Percentiles rank a stretch among this genome's conserved stretches.
Evolutionary conservation across 2,113 vertebrate species (phyloP).

Genomic region (Syrmaticus mikado): DNA sequence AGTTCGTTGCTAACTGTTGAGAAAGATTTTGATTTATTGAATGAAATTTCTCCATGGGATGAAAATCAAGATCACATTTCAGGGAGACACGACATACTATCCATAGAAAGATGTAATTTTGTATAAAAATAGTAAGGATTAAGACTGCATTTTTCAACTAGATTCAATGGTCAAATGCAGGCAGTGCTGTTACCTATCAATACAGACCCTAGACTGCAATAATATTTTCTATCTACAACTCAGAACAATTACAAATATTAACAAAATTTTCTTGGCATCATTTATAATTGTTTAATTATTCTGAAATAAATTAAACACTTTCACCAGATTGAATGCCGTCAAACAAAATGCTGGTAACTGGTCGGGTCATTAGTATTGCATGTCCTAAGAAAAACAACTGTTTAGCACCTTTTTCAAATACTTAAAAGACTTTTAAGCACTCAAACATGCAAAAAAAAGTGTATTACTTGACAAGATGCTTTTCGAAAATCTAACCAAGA

Average conservation of each 20-base stretch:
- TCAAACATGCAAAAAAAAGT: neutral
- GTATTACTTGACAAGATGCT: neutral
- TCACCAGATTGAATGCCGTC: neutral
- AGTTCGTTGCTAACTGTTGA: neutral
- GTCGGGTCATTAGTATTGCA: neutral
- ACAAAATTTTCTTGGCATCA: neutral
- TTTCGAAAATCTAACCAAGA: neutral
- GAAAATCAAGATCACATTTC: slow-evolving; percentile 38
- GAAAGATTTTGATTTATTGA: slow-evolving; percentile 37
- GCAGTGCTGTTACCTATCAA: neutral
- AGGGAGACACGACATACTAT: slow-evolving; percentile 31
- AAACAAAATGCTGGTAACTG: neutral
- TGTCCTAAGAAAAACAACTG: neutral
- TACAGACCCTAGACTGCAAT: neutral
- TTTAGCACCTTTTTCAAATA: neutral
- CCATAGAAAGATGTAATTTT: slow-evolving; percentile 17
- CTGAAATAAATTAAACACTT: neutral
- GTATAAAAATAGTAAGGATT: neutral
- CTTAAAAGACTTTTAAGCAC: neutral
- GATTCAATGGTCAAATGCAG: neutral
- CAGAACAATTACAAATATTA: neutral
- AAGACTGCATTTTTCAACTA: neutral
- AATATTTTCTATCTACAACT: neutral
- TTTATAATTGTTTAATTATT: neutral
- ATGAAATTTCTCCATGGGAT: slow-evolving; percentile 7